Evolutionary conservation across 2,888 invertebrate genomes (phyloP).

Genomic region (Macrophya annulata): DNA sequence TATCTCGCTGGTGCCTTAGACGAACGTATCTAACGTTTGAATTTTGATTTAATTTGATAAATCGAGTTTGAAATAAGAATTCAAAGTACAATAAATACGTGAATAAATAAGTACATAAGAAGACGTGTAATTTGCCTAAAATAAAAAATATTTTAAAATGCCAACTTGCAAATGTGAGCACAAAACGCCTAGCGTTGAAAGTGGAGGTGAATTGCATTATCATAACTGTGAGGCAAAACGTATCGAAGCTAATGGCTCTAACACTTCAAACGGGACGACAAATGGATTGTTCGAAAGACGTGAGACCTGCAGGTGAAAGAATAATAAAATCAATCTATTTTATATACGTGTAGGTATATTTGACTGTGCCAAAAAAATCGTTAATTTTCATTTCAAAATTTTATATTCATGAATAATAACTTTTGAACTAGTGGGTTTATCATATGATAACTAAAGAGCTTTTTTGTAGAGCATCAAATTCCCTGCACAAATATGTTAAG

Average conservation of each 20-base stretch:
- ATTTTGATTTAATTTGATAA: not conserved
- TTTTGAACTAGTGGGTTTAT: too few species aligned
- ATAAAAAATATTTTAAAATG: conserved; percentile 3
- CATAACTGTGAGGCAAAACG: conserved; percentile 23
- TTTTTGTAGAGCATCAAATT: not conserved
- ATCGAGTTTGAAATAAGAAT: not conserved
- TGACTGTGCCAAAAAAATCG: too few species aligned
- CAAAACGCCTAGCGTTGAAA: conserved; percentile 4
- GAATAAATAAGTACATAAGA: too few species aligned
- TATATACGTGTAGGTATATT: too few species aligned
- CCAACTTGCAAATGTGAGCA: conserved; percentile 19
- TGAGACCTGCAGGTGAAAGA: not conserved
- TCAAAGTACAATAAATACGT: not conserved
- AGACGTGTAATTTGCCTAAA: not conserved
- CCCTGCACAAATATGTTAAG: too few species aligned
- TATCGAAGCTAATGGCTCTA: not conserved
- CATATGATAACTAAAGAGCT: too few species aligned
- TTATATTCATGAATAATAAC: too few species aligned
- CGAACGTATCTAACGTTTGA: not conserved
- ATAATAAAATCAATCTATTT: not conserved
- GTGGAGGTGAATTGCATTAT: conserved; percentile 12
- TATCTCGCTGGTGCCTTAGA: not conserved
- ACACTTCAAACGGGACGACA: not conserved
- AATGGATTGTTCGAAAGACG: conserved; percentile 1
- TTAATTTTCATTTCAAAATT: too few species aligned